A percentile compares a stretch with the other conserved stretches of the same genome.
Conservation (phyloP, 2,797 vertebrate genomes). For the Phyllotis vaccarum region DNA sequence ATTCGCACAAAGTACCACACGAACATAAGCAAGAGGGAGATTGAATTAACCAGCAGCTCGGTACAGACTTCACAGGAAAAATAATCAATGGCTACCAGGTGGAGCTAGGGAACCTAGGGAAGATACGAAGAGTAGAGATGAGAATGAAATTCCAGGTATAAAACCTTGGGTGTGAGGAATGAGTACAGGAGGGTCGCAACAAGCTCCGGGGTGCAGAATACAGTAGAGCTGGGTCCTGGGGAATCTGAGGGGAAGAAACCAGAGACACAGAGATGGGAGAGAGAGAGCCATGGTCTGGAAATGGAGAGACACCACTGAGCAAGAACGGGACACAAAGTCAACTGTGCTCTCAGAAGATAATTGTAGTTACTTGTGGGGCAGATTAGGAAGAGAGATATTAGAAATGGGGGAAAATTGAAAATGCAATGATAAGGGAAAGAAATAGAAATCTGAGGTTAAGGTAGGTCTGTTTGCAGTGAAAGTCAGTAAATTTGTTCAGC, state of each 20-base stretch:
- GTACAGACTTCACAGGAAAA: background rate
- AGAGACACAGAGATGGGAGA: background rate
- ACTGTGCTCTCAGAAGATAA: background rate
- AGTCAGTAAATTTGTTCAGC: background rate
- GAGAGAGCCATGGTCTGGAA: background rate
- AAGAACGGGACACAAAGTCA: background rate
- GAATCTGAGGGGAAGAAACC: background rate
- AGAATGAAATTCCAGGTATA: background rate
- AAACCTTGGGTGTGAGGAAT: background rate
- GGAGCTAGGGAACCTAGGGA: background rate
- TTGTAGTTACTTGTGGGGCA: background rate
- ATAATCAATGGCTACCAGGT: background rate
- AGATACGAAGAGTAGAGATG: background rate
- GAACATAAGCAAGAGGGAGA: background rate
- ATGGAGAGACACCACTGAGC: background rate
- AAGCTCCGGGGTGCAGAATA: background rate
- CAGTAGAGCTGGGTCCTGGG: background rate
- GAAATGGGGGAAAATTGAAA: background rate
- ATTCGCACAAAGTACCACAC: background rate
- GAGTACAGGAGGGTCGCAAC: fast-evolving
- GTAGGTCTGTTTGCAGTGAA: background rate
- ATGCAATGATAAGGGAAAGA: background rate
- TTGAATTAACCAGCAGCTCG: background rate
- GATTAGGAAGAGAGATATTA: conserved; percentile 14
- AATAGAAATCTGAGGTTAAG: background rate